Percentiles rank a stretch among this genome's conserved stretches.
Evolutionary conservation across 2,113 vertebrate genomes (phyloP).

Genomic region (Petroica traversi): DNA sequence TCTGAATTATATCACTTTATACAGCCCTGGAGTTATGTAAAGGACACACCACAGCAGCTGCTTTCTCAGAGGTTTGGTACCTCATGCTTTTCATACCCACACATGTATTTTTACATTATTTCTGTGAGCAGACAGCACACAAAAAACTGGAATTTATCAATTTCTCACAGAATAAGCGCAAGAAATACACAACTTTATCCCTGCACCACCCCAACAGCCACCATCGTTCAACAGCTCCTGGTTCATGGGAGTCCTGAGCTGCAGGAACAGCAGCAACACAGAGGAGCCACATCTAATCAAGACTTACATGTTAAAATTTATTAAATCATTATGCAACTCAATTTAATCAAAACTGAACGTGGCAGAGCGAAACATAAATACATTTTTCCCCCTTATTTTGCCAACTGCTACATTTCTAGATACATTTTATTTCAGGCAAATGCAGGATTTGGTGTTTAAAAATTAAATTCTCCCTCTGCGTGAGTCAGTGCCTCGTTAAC

Average conservation of each 20-base stretch:
- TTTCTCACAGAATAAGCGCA: background rate
- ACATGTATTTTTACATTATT: background rate
- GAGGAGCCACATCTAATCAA: background rate
- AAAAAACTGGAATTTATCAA: background rate
- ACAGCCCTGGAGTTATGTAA: background rate
- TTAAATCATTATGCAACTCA: background rate
- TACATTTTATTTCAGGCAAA: background rate
- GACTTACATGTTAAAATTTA: background rate
- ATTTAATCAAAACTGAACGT: background rate
- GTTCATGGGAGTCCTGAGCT: background rate
- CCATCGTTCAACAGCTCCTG: background rate
- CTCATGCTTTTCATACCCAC: background rate
- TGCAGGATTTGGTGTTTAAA: background rate
- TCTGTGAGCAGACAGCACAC: background rate
- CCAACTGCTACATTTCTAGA: background rate
- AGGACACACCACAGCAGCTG: background rate
- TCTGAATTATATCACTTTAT: background rate
- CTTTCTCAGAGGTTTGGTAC: background rate
- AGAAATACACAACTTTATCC: background rate
- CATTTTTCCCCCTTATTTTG: background rate
- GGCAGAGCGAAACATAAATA: background rate
- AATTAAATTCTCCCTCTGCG: slow-evolving; percentile 19
- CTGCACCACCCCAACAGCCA: background rate
- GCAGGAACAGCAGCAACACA: background rate
- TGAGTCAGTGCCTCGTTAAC: slow-evolving; percentile 42